Evolutionary conservation across 2,113 vertebrate species (phyloP).

Genomic region (Sander vitreus): DNA sequence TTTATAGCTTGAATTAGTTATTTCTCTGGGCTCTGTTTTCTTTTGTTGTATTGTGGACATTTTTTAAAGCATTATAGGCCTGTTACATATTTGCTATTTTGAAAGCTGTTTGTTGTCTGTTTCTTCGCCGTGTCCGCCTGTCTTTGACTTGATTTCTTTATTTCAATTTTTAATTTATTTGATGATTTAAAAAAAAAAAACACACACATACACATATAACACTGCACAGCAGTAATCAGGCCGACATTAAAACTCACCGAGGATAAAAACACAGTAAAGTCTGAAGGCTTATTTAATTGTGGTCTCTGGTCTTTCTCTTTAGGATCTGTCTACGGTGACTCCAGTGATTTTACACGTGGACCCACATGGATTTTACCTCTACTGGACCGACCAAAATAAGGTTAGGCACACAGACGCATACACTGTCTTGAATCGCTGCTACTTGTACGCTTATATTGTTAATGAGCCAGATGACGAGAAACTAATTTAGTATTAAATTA

Average conservation of each 20-base stretch:
- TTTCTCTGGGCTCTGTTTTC: not conserved
- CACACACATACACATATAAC: too few species aligned
- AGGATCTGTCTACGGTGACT: constrained; percentile 95
- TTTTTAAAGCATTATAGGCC: not conserved
- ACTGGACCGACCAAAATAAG: constrained; percentile 99
- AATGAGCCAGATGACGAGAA: not conserved
- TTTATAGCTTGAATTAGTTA: not conserved
- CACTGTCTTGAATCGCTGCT: not conserved
- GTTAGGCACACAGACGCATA: constrained; percentile 76
- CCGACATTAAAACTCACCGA: too few species aligned
- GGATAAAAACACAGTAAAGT: too few species aligned
- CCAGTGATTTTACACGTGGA: constrained; percentile 94
- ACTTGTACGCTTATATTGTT: too few species aligned
- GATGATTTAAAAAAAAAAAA: too few species aligned
- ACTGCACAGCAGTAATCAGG: too few species aligned
- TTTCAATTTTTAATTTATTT: too few species aligned
- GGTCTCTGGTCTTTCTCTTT: constrained; percentile 10
- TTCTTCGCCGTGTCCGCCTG: not conserved
- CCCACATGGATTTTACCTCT: constrained; percentile 95
- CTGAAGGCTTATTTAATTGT: too few species aligned
- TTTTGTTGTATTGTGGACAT: not conserved
- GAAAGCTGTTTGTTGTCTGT: not conserved
- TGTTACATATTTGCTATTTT: not conserved
- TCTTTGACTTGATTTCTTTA: not conserved
- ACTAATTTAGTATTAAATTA: not conserved